Conservation (phyloP, 2,113 vertebrate species). For the Etheostoma cragini region DNA sequence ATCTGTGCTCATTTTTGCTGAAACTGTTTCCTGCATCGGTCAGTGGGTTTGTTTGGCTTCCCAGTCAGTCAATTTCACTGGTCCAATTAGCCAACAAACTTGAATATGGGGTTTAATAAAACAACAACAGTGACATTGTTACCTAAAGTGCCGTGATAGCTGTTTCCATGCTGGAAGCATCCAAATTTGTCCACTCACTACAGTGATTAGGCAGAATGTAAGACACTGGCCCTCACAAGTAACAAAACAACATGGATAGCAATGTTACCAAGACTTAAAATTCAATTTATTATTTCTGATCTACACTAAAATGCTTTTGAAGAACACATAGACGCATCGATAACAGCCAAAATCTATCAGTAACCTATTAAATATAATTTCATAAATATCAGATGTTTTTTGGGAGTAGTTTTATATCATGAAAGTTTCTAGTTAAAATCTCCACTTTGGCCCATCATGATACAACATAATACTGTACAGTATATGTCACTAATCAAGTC, state of each 20-base stretch:
- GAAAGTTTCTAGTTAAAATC: not conserved
- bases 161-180: slow-evolving; percentile 1
- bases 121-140: not conserved
- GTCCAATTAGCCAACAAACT: slow-evolving; percentile 15
- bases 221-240: not conserved
- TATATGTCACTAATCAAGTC: not conserved
- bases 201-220: not conserved
- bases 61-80: slow-evolving; percentile 7
- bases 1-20: slow-evolving; percentile 14
- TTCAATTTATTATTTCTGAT: not conserved
- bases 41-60: slow-evolving; percentile 41
- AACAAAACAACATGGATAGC: not conserved
- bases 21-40: slow-evolving; percentile 55
- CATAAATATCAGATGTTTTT: slow-evolving; percentile 1
- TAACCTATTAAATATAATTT: not conserved
- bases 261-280: not conserved
- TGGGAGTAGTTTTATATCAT: slow-evolving; percentile 7
- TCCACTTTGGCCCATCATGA: not conserved
- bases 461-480: not conserved
- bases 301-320: not conserved
- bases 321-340: not conserved
- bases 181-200: slow-evolving; percentile 8
- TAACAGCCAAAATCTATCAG: not conserved
- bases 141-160: not conserved
- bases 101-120: slow-evolving; percentile 19